Evolutionary conservation across 2,113 vertebrate species (phyloP), one percentile per base, ranked within the genome.

Genomic region (Orthonyx spaldingii): DNA sequence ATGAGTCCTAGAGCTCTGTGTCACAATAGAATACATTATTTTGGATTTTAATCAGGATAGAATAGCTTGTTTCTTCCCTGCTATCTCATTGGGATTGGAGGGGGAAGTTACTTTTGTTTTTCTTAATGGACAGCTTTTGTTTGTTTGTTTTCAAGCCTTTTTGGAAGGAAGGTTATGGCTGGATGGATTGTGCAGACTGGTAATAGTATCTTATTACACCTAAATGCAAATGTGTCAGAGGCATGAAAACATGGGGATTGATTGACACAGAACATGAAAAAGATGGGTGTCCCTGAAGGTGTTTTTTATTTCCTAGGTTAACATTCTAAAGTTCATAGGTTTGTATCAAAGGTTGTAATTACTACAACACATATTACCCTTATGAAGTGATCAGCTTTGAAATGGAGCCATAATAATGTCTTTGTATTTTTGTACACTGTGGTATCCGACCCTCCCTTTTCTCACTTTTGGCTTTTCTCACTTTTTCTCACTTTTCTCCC

Each of bases 391-490:
- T 91, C 56, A 69, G 13, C 74, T 95, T 84, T 42, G 79, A 72
- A 68, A 79, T 82, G 74, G 81, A 79, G 70, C 81, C 35, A 20
- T 90, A 80, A 90, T 92, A 41, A 61, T 13, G 18, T 86, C 33
- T 82, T 84, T 79, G 87, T 95, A 8, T 41, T 92, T 93, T 75
- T 71, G 37, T 63, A 13, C 0, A 0, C 59, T 35, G 39, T 75
- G 76, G 32, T 94, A 49, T 82, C 76, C 95, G 94, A 96, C 85
- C 79, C n/a, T n/a, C n/a, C n/a, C n/a, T n/a, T n/a, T n/a, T n/a
- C n/a, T n/a, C n/a, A n/a, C n/a, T n/a, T n/a, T n/a, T n/a, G n/a
- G n/a, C n/a, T n/a, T n/a, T n/a, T n/a, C n/a, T n/a, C n/a, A n/a
- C n/a, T n/a, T n/a, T n/a, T n/a, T n/a, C n/a, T n/a, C n/a, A n/a